Conservation (phyloP, 2,888 invertebrate species). For the Cryptocephalus primarius region DNA sequence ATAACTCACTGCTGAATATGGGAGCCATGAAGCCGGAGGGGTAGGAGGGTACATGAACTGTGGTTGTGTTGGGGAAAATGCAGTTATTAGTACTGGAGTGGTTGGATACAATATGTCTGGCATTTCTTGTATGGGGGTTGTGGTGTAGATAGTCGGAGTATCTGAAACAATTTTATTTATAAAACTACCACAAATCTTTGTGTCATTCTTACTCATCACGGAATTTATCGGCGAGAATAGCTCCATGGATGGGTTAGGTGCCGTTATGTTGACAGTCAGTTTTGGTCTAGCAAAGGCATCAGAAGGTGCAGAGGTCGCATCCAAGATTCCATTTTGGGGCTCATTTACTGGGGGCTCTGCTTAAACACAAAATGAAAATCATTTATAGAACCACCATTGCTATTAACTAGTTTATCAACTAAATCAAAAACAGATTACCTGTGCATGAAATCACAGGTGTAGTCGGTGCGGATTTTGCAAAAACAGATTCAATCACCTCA, state of each 20-base stretch:
- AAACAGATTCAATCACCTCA: too few species aligned
- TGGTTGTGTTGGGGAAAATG: conserved; percentile 16
- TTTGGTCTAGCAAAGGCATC: conserved; percentile 5
- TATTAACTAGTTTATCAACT: too few species aligned
- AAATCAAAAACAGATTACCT: too few species aligned
- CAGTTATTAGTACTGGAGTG: conserved; percentile 19
- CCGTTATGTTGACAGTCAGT: conserved; percentile 7
- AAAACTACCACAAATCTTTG: too few species aligned
- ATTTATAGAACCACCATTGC: too few species aligned
- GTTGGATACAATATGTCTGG: conserved; percentile 19
- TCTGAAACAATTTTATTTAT: conserved; percentile 5
- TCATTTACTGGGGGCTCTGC: too few species aligned
- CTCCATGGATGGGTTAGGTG: conserved; percentile 17
- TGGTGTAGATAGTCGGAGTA: conserved; percentile 19
- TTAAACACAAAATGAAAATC: too few species aligned
- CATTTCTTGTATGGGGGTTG: conserved; percentile 13
- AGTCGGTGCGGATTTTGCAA: too few species aligned
- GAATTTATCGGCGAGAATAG: conserved; percentile 20
- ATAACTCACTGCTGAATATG: conserved; percentile 14
- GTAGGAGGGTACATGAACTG: conserved; percentile 21
- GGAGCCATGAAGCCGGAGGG: conserved; percentile 20
- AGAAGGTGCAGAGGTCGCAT: background rate
- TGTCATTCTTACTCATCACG: conserved; percentile 7
- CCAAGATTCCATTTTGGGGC: too few species aligned
- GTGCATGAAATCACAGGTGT: too few species aligned